These are phyloP conservation scores for Aramus guarauna DNA, from an alignment of 2,113 vertebrate species.

Conservation along the genomic window DNA sequence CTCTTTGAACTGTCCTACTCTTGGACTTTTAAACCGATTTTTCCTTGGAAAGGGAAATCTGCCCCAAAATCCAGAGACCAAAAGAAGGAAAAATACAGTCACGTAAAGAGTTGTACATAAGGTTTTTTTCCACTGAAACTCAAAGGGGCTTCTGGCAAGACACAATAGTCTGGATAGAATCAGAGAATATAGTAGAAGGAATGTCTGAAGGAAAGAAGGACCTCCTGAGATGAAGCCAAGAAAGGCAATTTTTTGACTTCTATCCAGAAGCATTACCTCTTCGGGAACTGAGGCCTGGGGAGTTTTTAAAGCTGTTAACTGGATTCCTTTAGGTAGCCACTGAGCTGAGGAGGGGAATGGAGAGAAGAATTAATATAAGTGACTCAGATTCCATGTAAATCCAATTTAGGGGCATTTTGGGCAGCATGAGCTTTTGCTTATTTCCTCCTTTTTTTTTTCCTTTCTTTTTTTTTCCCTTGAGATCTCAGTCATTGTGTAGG, in stretches of 20 bases:
- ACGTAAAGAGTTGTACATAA: not conserved
- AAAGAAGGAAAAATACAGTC: slow-evolving; percentile 33
- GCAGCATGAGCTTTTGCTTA: not conserved
- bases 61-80: not conserved
- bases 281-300: not conserved
- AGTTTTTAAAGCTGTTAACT: slow-evolving; percentile 23
- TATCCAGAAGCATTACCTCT: not conserved
- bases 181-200: not conserved
- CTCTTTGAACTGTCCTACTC: not conserved
- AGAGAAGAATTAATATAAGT: not conserved
- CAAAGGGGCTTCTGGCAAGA: slow-evolving; percentile 18
- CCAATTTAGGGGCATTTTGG: not conserved
- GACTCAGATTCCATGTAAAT: not conserved
- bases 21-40: not conserved
- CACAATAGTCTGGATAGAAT: not conserved
- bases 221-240: not conserved
- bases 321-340: not conserved
- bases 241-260: not conserved
- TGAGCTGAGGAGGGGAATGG: not conserved
- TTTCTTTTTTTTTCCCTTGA: not conserved
- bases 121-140: not conserved
- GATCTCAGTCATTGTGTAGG: not conserved
- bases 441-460: not conserved
- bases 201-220: slow-evolving; percentile 2
- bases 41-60: slow-evolving; percentile 40